These are phyloP conservation scores for Eilema griseolum DNA, from an alignment of 2,888 invertebrate species.

Conservation along the genomic window DNA sequence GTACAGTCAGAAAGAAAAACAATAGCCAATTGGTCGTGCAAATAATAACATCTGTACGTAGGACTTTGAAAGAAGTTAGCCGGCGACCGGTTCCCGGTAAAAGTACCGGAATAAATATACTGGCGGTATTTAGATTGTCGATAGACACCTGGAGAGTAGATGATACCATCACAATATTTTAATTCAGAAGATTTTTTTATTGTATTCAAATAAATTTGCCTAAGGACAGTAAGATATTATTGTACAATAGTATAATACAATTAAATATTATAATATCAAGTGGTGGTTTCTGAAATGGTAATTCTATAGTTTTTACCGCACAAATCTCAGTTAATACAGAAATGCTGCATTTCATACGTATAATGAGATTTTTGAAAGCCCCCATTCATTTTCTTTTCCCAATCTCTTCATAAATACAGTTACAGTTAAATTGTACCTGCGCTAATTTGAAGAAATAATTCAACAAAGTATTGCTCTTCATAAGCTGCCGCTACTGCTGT, in stretches of 20 bases:
- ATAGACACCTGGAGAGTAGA: conserved; percentile 55
- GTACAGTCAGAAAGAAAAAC: conserved; percentile 56
- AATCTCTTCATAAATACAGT: not conserved
- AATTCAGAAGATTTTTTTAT: no score
- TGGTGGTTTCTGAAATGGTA: not conserved
- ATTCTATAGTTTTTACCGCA: not conserved
- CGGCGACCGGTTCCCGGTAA: conserved; percentile 70
- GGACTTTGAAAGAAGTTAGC: conserved; percentile 56
- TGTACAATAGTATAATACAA: no score
- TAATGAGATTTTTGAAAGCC: not conserved
- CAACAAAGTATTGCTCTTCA: not conserved
- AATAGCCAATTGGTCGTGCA: conserved; percentile 63
- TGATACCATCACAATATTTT: conserved; percentile 41
- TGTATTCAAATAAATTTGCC: no score
- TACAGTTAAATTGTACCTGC: not conserved
- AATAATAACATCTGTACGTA: conserved; percentile 64
- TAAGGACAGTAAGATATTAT: no score
- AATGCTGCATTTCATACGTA: not conserved
- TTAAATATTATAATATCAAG: no score
- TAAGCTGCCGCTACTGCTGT: no score
- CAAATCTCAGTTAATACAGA: not conserved
- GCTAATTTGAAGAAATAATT: not conserved
- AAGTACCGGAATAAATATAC: conserved; percentile 81
- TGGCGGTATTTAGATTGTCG: conserved; percentile 67
- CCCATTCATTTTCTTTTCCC: not conserved